Base-by-base conservation (phyloP, 2,113 vertebrate genomes). In the Hippocampus comes region DNA sequence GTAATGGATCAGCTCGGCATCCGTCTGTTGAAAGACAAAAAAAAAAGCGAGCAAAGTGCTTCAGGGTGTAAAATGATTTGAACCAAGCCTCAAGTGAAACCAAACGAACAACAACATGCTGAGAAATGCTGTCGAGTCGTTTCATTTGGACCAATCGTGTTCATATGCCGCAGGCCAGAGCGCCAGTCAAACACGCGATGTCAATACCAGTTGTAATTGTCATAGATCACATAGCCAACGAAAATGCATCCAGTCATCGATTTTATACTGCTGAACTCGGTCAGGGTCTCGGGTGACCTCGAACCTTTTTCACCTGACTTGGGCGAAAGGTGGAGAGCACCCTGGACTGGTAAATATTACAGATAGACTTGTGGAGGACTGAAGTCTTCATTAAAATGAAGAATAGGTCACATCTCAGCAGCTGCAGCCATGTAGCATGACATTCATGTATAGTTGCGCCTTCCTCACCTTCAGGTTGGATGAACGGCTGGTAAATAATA, bases 381-480 rank as follows among this genome's bases (percentile, higher is more conserved):
- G 30, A 69, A 70, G 41, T 77, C 73, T 74, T 84, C 63, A 84
- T 86, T 76, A 38, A 6, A 38, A 38, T 51, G 34, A 38, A 38
- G 34, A 38, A 38, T 5, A 38, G 34, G 34, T 38, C 34, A 38
- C 77, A 77, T 86, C 82, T 88, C 85, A 80, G 79, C 9, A 12
- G 57, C 71, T 60, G 65, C 87, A 89, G 88, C 85, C 84, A 81
- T 88, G 76, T 80, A 82, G 84, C 85, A 81, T 84, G 78, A 81
- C 82, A 86, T 88, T 88, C 86, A 86, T 74, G 83, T 63, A 86
- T 85, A 87, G 86, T 87, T 74, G 76, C 74, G 42, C 61, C 49
- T 78, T 78, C 69, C 70, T 59, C 55, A 63, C 70, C 72, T 73
- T 80, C 74, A 63, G 82, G 82, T 82, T 30, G 18, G 41, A 48